Conservation (phyloP, 2,113 vertebrate species). For the Caretta caretta region DNA sequence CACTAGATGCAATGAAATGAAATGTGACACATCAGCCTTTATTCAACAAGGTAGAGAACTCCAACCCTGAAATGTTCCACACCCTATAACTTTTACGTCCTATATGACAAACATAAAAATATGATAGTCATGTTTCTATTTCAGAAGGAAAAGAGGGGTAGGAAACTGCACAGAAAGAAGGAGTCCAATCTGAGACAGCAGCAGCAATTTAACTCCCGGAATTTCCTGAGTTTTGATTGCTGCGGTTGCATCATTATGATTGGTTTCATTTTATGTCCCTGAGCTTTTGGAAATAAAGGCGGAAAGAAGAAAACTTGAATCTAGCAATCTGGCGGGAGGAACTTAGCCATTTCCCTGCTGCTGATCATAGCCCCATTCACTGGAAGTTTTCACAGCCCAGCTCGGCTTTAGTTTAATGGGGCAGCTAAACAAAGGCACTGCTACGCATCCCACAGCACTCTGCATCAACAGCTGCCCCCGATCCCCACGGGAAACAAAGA, state of each 20-base stretch:
- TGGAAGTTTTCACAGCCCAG: background rate
- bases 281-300: background rate
- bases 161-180: background rate
- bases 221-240: background rate
- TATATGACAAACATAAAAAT: background rate
- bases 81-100: background rate
- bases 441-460: rapidly evolving
- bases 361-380: background rate
- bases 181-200: background rate
- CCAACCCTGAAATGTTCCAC: background rate
- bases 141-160: background rate
- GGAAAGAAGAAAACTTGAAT: background rate
- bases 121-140: background rate
- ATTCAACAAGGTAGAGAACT: background rate
- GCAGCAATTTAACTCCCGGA: background rate
- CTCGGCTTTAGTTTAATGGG: background rate
- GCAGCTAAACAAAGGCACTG: background rate
- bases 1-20: background rate
- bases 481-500: background rate
- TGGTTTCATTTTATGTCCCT: background rate
- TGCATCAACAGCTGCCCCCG: background rate
- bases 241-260: background rate
- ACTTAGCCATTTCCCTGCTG: background rate
- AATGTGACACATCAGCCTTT: background rate
- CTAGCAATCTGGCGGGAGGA: background rate